These are phyloP conservation scores for Ganaspis sp. DNA, from an alignment of 1,140 invertebrate genomes.

Conservation along the genomic window DNA sequence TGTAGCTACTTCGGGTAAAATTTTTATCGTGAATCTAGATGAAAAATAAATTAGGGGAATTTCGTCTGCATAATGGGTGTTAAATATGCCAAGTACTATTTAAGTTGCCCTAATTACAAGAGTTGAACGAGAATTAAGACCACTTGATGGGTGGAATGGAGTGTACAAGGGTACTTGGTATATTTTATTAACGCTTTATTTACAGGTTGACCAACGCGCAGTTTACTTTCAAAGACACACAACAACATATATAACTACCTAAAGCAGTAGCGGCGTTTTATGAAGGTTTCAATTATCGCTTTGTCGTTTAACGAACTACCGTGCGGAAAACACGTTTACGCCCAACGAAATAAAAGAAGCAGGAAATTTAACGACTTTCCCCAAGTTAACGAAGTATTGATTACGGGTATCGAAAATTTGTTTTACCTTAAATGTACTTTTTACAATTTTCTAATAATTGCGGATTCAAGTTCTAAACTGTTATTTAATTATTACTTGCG, in stretches of 20 bases:
- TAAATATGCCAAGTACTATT: slow-evolving; percentile 48
- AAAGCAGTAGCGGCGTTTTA: slow-evolving; percentile 46
- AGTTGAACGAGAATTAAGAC: slow-evolving; percentile 59
- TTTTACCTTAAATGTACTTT: neutral
- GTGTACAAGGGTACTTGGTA: slow-evolving; percentile 47
- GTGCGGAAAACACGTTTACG: neutral
- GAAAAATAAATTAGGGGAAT: neutral
- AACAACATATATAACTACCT: slow-evolving; percentile 34
- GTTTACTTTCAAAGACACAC: slow-evolving; percentile 62
- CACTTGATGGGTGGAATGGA: slow-evolving; percentile 51
- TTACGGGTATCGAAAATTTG: neutral
- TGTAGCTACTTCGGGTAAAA: no score
- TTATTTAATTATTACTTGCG: no score
- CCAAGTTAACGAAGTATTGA: neutral
- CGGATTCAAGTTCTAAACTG: neutral
- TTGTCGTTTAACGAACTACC: slow-evolving; percentile 54
- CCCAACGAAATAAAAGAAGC: neutral
- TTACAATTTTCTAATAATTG: neutral
- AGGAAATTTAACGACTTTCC: slow-evolving; percentile 14
- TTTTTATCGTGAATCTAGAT: neutral
- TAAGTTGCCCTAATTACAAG: slow-evolving; percentile 61
- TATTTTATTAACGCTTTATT: slow-evolving; percentile 70
- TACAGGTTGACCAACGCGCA: slow-evolving; percentile 56
- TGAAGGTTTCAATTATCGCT: slow-evolving; percentile 60
- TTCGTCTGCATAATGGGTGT: neutral